Evolutionary conservation across 2,888 invertebrate genomes (phyloP), one percentile per base, ranked within the genome.

Genomic region (Autographa gamma): DNA sequence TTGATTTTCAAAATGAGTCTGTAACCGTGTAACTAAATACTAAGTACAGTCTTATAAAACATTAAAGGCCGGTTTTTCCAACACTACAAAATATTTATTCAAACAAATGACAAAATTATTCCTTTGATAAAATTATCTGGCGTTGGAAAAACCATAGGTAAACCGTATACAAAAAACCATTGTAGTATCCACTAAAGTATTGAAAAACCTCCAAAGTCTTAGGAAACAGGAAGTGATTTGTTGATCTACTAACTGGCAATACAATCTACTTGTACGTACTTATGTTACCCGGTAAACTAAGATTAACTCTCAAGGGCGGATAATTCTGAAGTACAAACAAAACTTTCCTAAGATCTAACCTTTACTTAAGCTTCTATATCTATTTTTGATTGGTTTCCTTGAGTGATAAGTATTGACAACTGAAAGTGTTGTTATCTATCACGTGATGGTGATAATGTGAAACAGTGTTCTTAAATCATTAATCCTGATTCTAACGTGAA

Each of bases 371-470:
- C 43, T n/a, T 18, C 9, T 54, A 54, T 54, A 56, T 25, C 54
- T 25, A 56, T 56, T 25, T 56, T 56, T 56, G 19, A 56, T 56
- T 25, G 54, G 19, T 19, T 56, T 56, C 54, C 54, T 56, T 25
- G 54, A 25, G 13, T 56, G 54, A 56, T 56, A 56, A 56, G 25
- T 56, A 13, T 25, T 56, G 54, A 56, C 54, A 56, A 25, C 19
- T 56, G 4, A 56, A 56, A 56, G 54, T 56, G 13, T 56, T 56
- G 54, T 25, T 48, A 48, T 48, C 43, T 14, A 7, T 48, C 48
- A 48, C 48, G n/a, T 48, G 48, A 48, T 48, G 7, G 16, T 43
- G 43, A 48, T 48, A 48, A 48, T 48, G 48, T 48, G n/a, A 38
- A 38, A 38, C 38, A 34, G 16, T n/a, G 48, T 6, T 48, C 48